Evolutionary conservation across 2,888 invertebrate species (phyloP), one percentile per base, ranked within the genome.

Genomic region (Lathronympha strigana): DNA sequence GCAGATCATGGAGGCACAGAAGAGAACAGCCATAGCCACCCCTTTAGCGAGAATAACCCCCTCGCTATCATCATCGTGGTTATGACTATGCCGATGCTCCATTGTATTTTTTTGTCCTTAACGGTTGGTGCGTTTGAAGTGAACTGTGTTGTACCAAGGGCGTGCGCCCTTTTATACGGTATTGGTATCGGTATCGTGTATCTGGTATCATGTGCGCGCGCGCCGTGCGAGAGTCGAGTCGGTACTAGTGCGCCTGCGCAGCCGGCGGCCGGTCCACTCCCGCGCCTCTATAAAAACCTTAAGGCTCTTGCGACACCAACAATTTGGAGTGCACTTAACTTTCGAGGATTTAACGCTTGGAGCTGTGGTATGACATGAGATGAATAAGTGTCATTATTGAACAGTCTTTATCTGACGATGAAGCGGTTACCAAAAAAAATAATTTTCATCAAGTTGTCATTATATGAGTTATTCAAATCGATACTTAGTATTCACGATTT

Each of bases 1-100:
- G 75, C 97, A 94, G 17, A 95, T 79, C 78, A 96, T 93, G 45
- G 97, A 97, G 19, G 96, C 94, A 63, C 92, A 82, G 77, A 97
- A 96, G 15, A 98, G 93, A 25, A 96, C 95, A 45, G 93, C 88
- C 95, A 98, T 96, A 1, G 97, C 94, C 4, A 96, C 94, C 19
- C 94, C 93, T 86, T 98, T 98, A 15, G 97, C 96, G 33, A 94
- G 74, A 19, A 95, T 80, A 8, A 95, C 91, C 4, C 87, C 89
- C 0, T 92, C 85, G 0, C 82, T 83, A 4, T 90, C 87, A 19
- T 83, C 81, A 0, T 76, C 74, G 17, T 76, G 73, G 36, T 76
- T 68, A 38, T 76, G 76, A 58, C 71, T 60, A 4, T 67, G 55
- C 13, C 60, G 28, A 49, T 70, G 68, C 67, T 77, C 76, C 31